A percentile compares a stretch with the other conserved stretches of the same genome.
Conservation (phyloP, 2,113 vertebrate species). For the Cyanistes caeruleus region DNA sequence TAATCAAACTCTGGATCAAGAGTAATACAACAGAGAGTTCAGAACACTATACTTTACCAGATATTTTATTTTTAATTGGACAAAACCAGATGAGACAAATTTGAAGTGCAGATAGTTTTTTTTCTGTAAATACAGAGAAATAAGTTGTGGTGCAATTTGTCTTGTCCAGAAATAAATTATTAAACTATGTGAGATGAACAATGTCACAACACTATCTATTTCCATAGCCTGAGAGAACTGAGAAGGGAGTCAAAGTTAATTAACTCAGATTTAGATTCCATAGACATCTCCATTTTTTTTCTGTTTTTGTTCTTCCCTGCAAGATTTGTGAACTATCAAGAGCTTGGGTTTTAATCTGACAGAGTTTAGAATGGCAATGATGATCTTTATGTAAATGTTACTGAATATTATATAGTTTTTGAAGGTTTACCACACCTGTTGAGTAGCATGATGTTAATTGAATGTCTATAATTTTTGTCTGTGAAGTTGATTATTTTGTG, state of each 20-base stretch:
- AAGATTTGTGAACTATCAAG: background rate
- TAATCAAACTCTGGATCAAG: background rate
- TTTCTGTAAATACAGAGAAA: background rate
- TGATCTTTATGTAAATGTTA: background rate
- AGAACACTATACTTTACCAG: background rate
- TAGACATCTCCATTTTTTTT: background rate
- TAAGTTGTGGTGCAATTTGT: background rate
- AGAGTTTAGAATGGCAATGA: background rate
- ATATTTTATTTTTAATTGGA: background rate
- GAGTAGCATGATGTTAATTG: background rate
- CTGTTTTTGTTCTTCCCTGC: background rate
- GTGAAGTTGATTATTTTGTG: slow-evolving; percentile 14
- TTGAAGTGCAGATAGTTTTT: background rate
- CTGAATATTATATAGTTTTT: background rate
- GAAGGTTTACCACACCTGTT: background rate
- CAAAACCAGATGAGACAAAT: background rate
- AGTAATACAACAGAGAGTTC: background rate
- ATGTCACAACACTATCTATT: background rate
- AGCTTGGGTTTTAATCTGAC: background rate
- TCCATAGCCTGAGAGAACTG: background rate
- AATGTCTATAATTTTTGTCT: background rate
- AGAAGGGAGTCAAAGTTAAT: background rate
- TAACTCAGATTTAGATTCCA: background rate
- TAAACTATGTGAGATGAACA: background rate
- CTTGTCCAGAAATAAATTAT: background rate